A percentile compares a stretch with the other conserved stretches of the same genome.
phyloP scores from a whole-genome alignment of 2,113 vertebrate species.

The Psammodynastes pulverulentus region DNA sequence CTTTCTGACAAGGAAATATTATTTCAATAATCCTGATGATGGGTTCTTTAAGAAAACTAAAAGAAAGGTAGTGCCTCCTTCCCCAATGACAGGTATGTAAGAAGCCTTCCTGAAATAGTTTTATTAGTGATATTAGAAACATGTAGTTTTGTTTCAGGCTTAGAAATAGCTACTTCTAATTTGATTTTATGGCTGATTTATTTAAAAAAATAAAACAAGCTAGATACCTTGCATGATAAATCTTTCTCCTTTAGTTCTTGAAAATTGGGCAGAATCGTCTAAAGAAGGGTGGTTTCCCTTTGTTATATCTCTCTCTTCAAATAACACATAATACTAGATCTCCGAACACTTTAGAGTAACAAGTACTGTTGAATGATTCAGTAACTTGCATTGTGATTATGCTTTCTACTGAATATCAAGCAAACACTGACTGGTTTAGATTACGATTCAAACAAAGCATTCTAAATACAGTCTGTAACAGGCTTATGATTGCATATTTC shows the following conservation, averaged over 20 bases:
- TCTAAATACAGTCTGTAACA: not conserved
- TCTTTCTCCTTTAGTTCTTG: not conserved
- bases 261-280: not conserved
- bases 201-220: not conserved
- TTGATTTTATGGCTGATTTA: not conserved
- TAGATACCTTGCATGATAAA: not conserved
- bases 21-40: conserved; percentile 98
- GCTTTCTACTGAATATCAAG: not conserved
- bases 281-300: not conserved
- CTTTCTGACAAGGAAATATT: conserved; percentile 95
- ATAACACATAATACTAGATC: not conserved
- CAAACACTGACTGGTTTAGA: not conserved
- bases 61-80: conserved; percentile 97
- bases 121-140: not conserved
- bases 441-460: not conserved
- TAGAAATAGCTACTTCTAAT: not conserved
- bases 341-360: not conserved
- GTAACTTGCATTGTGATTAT: not conserved
- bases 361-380: not conserved
- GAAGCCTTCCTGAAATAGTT: not conserved
- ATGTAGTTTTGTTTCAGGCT: not conserved
- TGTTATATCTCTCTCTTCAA: not conserved
- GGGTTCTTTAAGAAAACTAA: conserved; percentile 99
- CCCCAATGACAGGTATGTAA: conserved; percentile 94
- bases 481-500: not conserved